phyloP scores from a whole-genome alignment of 23 tunicate genomes.

The Trididemnum clinides region DNA sequence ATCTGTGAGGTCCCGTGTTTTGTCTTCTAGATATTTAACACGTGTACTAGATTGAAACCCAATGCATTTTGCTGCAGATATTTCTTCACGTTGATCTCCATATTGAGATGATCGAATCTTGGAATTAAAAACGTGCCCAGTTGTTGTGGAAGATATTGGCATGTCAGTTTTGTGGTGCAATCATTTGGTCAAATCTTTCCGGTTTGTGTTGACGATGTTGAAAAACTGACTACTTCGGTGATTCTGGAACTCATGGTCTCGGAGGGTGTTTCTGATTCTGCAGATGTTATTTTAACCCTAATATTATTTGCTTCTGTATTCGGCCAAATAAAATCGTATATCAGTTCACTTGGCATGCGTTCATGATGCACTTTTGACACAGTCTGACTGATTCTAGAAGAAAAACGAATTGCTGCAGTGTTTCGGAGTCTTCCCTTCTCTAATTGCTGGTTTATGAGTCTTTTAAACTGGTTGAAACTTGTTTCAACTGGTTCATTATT shows the following conservation, averaged over 20 bases:
- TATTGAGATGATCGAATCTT: not conserved
- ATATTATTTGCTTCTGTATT: not conserved
- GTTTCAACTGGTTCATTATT: not conserved
- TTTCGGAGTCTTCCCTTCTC: constrained; percentile 5
- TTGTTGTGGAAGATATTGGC: constrained; percentile 10
- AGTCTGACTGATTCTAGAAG: not conserved
- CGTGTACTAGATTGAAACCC: not conserved
- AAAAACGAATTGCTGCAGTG: not conserved
- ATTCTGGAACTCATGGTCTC: no score
- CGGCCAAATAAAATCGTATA: constrained; percentile 9
- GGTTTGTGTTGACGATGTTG: not conserved
- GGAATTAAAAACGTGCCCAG: not conserved
- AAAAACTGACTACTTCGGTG: no score
- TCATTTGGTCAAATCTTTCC: not conserved
- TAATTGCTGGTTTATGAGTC: not conserved
- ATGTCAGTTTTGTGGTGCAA: not conserved
- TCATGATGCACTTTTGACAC: not conserved
- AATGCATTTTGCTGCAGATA: not conserved
- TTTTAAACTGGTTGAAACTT: constrained; percentile 9
- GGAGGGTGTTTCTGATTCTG: not conserved
- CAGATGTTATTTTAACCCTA: no score
- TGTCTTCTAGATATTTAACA: not conserved
- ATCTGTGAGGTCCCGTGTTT: not conserved
- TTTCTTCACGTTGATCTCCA: not conserved
- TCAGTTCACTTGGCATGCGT: not conserved